A percentile compares a stretch with the other conserved stretches of the same genome.
Conservation (phyloP, 2,113 vertebrate genomes). For the Pterocles orientalis region DNA sequence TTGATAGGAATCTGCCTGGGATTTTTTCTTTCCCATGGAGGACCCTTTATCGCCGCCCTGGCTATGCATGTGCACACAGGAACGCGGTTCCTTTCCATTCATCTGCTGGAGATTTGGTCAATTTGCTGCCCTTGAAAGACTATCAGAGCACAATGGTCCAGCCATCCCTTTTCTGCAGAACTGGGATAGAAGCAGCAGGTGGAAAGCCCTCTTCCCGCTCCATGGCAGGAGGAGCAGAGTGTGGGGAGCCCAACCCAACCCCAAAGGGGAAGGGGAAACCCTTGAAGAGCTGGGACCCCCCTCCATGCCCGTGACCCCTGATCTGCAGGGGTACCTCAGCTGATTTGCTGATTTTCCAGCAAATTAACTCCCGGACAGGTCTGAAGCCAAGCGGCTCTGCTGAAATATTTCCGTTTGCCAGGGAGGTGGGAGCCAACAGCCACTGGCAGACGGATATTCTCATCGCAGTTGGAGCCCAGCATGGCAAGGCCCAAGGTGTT, state of each 20-base stretch:
- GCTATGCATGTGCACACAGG: accelerated
- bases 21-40: not conserved
- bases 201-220: accelerated
- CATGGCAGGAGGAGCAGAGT: accelerated
- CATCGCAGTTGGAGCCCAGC: not conserved
- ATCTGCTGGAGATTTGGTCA: accelerated
- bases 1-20: not conserved
- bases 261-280: not conserved
- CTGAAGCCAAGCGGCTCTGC: not conserved
- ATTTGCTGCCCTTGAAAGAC: accelerated
- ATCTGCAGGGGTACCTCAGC: not conserved
- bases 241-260: accelerated
- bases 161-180: not conserved
- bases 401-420: not conserved
- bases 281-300: not conserved
- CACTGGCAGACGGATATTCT: not conserved
- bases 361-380: not conserved
- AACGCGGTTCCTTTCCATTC: not conserved
- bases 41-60: not conserved
- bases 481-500: not conserved
- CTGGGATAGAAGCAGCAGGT: not conserved
- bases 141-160: not conserved
- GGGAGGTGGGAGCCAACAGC: not conserved
- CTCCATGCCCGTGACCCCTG: not conserved
- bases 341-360: not conserved